These are phyloP conservation scores for Ridgeia piscesae DNA, from an alignment of 1,140 invertebrate genomes.

Conservation along the genomic window DNA sequence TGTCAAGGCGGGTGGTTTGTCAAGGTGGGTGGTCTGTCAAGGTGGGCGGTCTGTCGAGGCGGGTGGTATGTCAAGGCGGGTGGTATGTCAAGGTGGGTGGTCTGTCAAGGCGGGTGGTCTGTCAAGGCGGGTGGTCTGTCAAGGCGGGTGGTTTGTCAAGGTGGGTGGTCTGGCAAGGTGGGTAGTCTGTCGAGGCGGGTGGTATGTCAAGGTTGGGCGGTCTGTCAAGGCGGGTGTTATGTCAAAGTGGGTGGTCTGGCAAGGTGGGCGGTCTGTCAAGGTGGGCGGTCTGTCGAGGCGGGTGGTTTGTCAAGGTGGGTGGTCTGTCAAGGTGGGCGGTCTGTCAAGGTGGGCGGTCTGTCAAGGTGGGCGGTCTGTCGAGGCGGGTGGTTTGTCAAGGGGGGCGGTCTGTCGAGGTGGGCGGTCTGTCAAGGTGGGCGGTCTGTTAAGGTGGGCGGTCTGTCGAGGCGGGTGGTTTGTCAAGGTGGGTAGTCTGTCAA, in stretches of 20 bases:
- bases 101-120: not conserved
- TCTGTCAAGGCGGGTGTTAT: too few species aligned
- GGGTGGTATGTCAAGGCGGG: too few species aligned
- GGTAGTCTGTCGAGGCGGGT: not conserved
- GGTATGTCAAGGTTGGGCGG: not conserved
- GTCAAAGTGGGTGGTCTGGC: too few species aligned
- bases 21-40: not conserved
- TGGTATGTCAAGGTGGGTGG: too few species aligned
- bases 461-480: too few species aligned
- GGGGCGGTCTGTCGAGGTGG: too few species aligned
- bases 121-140: constrained; percentile 12
- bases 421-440: not conserved
- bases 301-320: too few species aligned
- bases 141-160: not conserved
- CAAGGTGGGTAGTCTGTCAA: not conserved
- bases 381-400: too few species aligned
- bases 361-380: not conserved
- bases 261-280: not conserved
- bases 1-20: not conserved
- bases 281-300: constrained; percentile 8
- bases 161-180: not conserved
- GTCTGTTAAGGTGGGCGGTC: constrained; percentile 11
- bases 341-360: not conserved
- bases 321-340: not conserved
- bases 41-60: not conserved